phyloP scores from a whole-genome alignment of 1,140 invertebrate genomes.

The Onthophagus taurus region DNA sequence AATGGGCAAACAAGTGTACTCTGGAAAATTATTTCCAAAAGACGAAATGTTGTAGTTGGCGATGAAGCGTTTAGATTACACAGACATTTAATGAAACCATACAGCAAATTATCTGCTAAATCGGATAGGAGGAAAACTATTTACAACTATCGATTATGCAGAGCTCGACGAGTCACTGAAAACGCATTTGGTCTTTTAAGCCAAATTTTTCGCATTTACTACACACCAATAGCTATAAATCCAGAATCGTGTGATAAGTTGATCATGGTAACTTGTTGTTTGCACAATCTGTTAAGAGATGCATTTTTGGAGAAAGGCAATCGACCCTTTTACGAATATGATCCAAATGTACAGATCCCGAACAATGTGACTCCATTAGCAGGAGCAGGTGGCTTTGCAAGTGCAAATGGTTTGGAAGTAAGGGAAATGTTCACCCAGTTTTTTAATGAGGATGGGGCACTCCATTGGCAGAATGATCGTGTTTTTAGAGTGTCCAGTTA shows the following conservation, averaged over 20 bases:
- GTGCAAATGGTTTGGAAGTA: too few species aligned
- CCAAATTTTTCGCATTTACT: slow-evolving; percentile 29
- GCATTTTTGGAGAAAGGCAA: too few species aligned
- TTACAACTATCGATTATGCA: slow-evolving; percentile 40
- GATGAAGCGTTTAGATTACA: slow-evolving; percentile 28
- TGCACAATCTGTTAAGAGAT: too few species aligned
- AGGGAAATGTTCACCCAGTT: too few species aligned
- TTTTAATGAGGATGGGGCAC: too few species aligned
- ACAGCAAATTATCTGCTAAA: slow-evolving; percentile 8
- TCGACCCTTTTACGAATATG: too few species aligned
- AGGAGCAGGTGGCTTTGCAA: too few species aligned
- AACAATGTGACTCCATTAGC: too few species aligned
- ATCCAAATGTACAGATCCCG: too few species aligned
- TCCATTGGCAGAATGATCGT: too few species aligned
- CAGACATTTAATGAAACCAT: slow-evolving; percentile 27
- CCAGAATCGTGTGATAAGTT: slow-evolving; percentile 14
- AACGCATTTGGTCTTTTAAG: slow-evolving; percentile 38
- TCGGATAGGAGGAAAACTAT: slow-evolving; percentile 27
- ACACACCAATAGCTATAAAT: slow-evolving; percentile 27
- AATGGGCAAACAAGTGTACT: slow-evolving; percentile 8
- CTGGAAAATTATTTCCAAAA: neutral
- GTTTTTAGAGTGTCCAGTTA: too few species aligned
- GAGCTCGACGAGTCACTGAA: slow-evolving; percentile 34
- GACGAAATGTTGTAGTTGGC: slow-evolving; percentile 24
- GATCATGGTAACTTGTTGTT: slow-evolving; percentile 6